These are phyloP conservation scores for Polyploca ridens DNA, from an alignment of 2,888 invertebrate species.

Conservation along the genomic window DNA sequence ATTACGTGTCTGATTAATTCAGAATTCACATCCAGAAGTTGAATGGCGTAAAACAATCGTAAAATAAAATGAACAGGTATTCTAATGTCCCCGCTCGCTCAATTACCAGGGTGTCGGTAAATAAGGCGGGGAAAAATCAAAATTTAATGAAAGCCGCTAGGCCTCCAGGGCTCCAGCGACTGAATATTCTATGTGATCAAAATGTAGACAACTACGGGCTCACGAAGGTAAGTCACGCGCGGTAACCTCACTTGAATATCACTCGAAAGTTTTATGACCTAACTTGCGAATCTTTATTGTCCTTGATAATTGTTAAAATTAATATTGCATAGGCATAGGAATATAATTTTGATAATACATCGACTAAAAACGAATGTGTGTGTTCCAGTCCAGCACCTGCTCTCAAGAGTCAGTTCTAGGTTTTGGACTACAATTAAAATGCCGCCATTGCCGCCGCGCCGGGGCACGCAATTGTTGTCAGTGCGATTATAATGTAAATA, in stretches of 20 bases:
- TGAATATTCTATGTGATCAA: constrained; percentile 36
- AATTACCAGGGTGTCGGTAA: constrained; percentile 36
- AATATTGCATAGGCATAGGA: background rate
- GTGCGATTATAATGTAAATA: no score
- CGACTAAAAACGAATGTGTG: no score
- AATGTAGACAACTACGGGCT: constrained; percentile 26
- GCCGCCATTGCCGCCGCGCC: no score
- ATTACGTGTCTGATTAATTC: background rate
- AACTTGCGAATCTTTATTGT: no score
- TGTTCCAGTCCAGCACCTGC: no score
- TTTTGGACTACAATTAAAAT: no score
- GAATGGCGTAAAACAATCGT: background rate
- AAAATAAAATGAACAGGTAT: constrained; percentile 9
- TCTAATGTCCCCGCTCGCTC: constrained; percentile 15
- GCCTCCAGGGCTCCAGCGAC: constrained; percentile 14
- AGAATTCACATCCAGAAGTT: background rate
- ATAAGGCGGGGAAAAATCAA: constrained; percentile 39
- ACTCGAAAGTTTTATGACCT: no score
- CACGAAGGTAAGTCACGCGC: constrained; percentile 21
- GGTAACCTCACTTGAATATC: constrained; percentile 3
- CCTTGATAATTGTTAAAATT: no score
- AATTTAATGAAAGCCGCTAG: constrained; percentile 35
- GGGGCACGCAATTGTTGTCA: no score
- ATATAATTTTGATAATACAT: constrained; percentile 6
- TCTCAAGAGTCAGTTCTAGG: no score